These are phyloP conservation scores for Drosophila grimshawi DNA, from an alignment of 1,140 invertebrate species.

Conservation along the genomic window DNA sequence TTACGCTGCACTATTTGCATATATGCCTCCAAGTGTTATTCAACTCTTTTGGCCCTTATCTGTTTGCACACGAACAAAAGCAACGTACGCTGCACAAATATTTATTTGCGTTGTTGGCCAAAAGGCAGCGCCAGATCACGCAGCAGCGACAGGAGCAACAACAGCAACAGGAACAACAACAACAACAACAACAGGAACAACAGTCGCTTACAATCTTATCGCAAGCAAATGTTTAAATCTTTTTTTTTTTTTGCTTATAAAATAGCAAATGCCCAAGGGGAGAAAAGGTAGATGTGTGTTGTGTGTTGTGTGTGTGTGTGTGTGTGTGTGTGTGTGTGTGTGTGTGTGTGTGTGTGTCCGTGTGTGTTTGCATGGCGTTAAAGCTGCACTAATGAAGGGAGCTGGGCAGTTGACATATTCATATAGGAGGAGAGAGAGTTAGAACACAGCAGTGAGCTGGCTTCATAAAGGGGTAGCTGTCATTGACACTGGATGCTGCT, in stretches of 20 bases:
- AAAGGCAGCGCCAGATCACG: conserved; percentile 14
- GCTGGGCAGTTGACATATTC: conserved; percentile 50
- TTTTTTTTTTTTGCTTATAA: conserved; percentile 20
- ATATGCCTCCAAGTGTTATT: not conserved
- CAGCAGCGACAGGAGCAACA: not conserved
- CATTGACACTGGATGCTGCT: conserved; percentile 35
- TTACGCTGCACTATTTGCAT: not conserved
- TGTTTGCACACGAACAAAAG: not conserved
- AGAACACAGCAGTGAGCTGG: not conserved
- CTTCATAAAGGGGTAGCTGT: conserved; percentile 4
- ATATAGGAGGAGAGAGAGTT: not conserved
- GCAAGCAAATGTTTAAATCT: conserved; percentile 48
- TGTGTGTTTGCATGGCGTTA: conserved; percentile 28
- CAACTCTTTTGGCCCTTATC: conserved; percentile 22
- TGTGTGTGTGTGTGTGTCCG: conserved; percentile 8
- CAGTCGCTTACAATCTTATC: conserved; percentile 47
- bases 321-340: conserved; percentile 10
- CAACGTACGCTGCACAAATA: conserved; percentile 18
- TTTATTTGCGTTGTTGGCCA: conserved; percentile 20
- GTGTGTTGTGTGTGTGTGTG: not conserved
- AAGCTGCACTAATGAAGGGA: conserved; percentile 47
- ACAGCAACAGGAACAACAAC: not conserved
- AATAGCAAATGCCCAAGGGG: conserved; percentile 9
- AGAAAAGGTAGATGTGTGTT: not conserved
- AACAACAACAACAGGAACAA: not conserved